Base-by-base conservation (phyloP, 30 jellyfish, hydroid and myxozoan species). In the Sanderia malayensis region DNA sequence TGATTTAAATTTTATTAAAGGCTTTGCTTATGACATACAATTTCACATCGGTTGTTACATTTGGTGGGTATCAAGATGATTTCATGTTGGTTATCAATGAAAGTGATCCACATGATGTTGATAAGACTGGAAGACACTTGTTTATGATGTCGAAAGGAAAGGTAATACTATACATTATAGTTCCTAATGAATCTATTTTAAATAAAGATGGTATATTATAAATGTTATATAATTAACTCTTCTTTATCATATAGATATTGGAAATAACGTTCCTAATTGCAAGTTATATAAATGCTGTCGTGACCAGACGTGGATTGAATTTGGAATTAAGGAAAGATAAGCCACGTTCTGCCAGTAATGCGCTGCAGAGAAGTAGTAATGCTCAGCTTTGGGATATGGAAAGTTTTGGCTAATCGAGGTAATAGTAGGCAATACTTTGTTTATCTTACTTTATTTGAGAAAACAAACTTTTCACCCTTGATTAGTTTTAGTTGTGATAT, bases 21-120 rank as follows among this genome's bases (percentile, higher is more conserved):
- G 83, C 76, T 17, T 33, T 46, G 11, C 29, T 34, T n/a, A 34
- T 44, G 47, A 32, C 79, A 15, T 83, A 74, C 70, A 80, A 59
- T 4, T 91, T 70, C 88, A 58, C 96, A 47, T 52, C 81, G 0
- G 92, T 91, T 21, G 77, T 79, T 20, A 91, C 98, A 1, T 91
- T 91, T 76, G 98, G 98, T 57, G 98, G 98, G 25, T 91, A 70
- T 63, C 81, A 91, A 44, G 96, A 91, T 44, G 98, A 91, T 60
- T 84, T 91, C 67, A 91, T 91, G 98, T 84, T 91, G 22, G 98
- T 91, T 52, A 73, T 91, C 19, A 96, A 91, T 30, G 96, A 82
- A 44, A 86, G 76, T 21, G 58, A 65, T 19, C 73, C 37, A 0
- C 64, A 46, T 19, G 68, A 64, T 0, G 82, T 86, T 1, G 96